Base-by-base conservation (phyloP, 1,140 invertebrate species). In the Gonioctena quinquepunctata region DNA sequence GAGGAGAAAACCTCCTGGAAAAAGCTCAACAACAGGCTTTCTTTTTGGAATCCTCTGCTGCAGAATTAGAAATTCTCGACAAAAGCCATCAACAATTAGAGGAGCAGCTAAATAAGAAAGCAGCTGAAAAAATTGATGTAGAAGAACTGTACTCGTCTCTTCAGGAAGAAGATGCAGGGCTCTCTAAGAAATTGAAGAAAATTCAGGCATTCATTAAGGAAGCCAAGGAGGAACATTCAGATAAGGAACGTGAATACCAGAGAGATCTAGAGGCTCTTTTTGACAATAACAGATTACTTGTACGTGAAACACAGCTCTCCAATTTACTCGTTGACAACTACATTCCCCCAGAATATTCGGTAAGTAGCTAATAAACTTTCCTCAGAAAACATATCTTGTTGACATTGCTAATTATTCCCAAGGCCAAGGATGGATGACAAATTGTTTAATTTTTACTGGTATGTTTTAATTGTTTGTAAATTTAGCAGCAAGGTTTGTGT, bases 1-100 rank as follows among this genome's bases (percentile, higher is more conserved):
- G 98, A 1, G 98, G 98, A 5, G 98, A 99, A 85, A 99, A 99
- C 87, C 87, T 99, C 6, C 87, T 99, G 66, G 97, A 99, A 82
- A 99, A 99, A 82, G 97, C 96, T 0, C 95, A 99, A 83, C 97
- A 99, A 80, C 94, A 99, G 74, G 87, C 91, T 67, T 82, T 83
- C 57, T 85, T 99, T 21, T 85, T 99, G 13, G 95, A 96, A 76
- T 93, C 94, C 69, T 95, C 95, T 2, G 92, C 94, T n/a, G 87
- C 88, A 26, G 97, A 99, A 83, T 85, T 99, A 52, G 94, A 98
- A 77, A 89, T 91, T 74, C 85, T 95, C 42, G 91, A 92, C 65
- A 87, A 91, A 52, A 92, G 92, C 71, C 96, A 99, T 81, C 89
- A 93, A 73, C 88, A 94, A 69, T 84, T 99, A 13, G 90, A 92